These are phyloP conservation scores for Tetragonisca angustula DNA, from an alignment of 2,888 invertebrate species.

Conservation along the genomic window DNA sequence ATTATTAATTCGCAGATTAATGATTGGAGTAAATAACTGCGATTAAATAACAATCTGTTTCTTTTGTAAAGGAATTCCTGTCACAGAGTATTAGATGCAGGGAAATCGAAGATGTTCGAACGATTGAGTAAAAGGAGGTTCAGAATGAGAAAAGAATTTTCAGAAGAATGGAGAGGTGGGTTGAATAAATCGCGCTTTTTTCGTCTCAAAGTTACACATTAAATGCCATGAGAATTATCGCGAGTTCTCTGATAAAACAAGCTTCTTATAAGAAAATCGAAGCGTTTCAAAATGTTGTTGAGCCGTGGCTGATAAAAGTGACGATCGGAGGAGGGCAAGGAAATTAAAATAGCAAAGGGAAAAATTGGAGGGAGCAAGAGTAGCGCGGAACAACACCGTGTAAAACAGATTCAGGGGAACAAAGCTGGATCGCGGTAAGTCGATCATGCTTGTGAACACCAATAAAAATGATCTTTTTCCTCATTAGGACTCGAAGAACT, in stretches of 20 bases:
- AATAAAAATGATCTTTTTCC: slow-evolving; percentile 28
- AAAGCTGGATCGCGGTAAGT: slow-evolving; percentile 7
- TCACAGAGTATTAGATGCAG: too few species aligned
- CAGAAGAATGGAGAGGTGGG: too few species aligned
- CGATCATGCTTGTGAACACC: slow-evolving; percentile 4
- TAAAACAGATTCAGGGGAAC: slow-evolving; percentile 19
- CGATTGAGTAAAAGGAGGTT: too few species aligned
- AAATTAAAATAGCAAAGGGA: slow-evolving; percentile 57
- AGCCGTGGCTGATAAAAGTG: slow-evolving; percentile 19
- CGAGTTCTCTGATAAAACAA: slow-evolving; percentile 29
- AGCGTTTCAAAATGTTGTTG: slow-evolving; percentile 10
- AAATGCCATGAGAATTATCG: too few species aligned
- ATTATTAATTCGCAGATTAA: too few species aligned
- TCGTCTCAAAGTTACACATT: neutral
- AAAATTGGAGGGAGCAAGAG: slow-evolving; percentile 41
- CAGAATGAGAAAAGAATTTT: too few species aligned
- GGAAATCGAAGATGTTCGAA: too few species aligned
- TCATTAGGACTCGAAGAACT: neutral
- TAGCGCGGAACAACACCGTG: neutral
- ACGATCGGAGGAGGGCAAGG: slow-evolving; percentile 11
- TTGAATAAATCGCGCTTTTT: neutral
- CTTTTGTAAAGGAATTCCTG: too few species aligned
- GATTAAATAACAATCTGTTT: too few species aligned
- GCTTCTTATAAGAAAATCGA: slow-evolving; percentile 54
- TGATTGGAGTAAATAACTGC: too few species aligned